phyloP scores from a whole-genome alignment of 2,113 vertebrate genomes.

The Lipotes vexillifer region DNA sequence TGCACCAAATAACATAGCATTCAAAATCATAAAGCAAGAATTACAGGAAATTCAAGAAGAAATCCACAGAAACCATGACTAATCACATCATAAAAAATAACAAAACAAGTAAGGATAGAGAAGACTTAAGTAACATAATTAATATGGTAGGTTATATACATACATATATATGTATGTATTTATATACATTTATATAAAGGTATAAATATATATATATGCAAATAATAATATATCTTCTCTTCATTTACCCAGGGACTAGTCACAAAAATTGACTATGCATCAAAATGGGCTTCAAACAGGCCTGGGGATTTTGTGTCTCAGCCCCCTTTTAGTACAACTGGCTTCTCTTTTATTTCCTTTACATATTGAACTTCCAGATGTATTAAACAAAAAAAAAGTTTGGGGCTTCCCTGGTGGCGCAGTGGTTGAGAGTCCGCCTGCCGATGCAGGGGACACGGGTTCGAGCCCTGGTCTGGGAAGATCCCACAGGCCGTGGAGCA shows the following conservation, averaged over 20 bases:
- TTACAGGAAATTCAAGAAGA: not conserved
- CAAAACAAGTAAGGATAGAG: not conserved
- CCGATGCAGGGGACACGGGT: too few relatives aligned
- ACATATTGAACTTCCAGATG: not conserved
- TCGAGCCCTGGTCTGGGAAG: too few relatives aligned
- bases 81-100: not conserved
- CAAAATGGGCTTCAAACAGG: not conserved
- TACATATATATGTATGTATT: not conserved
- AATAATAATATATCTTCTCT: not conserved
- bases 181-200: not conserved
- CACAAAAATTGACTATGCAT: not conserved
- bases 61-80: not conserved
- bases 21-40: not conserved
- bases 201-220: not conserved
- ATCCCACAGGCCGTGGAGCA: too few relatives aligned
- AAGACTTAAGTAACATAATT: not conserved
- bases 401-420: too few relatives aligned
- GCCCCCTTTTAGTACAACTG: not conserved
- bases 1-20: not conserved
- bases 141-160: not conserved
- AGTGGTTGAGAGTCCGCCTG: too few relatives aligned
- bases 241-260: not conserved
- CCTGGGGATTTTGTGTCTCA: not conserved
- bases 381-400: not conserved
- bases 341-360: not conserved